These are phyloP conservation scores for Corydoras maculifer DNA, from an alignment of 2,113 vertebrate species.

Conservation along the genomic window DNA sequence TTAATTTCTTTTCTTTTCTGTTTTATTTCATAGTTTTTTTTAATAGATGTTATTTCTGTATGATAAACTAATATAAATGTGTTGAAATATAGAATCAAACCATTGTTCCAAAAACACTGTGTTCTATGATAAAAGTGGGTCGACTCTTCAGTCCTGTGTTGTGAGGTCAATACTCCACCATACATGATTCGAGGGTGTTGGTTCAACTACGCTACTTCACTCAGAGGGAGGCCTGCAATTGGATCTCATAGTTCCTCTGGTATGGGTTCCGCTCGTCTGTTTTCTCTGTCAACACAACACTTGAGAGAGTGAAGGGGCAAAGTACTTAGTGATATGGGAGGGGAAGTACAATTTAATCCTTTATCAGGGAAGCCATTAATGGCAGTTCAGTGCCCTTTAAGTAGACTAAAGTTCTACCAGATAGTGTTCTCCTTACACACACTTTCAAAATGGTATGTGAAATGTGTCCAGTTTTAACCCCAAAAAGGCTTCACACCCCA, in stretches of 20 bases:
- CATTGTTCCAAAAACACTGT: conserved; percentile 52
- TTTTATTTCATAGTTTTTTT: too few relatives aligned
- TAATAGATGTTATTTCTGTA: too few relatives aligned
- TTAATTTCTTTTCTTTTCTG: too few relatives aligned
- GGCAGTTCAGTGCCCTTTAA: not conserved
- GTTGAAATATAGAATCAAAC: too few relatives aligned
- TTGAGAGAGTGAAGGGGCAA: conserved; percentile 61
- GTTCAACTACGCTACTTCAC: conserved; percentile 14
- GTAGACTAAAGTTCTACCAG: too few relatives aligned
- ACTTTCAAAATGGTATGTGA: too few relatives aligned
- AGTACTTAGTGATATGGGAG: conserved; percentile 60
- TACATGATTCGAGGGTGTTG: conserved; percentile 41
- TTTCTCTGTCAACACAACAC: conserved; percentile 67
- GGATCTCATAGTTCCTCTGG: conserved; percentile 55
- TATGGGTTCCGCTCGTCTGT: conserved; percentile 49
- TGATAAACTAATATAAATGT: too few relatives aligned
- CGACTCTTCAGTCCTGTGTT: conserved; percentile 25
- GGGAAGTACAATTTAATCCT: conserved; percentile 56
- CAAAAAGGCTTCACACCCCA: too few relatives aligned
- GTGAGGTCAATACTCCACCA: conserved; percentile 30
- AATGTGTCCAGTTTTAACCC: too few relatives aligned
- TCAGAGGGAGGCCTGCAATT: conserved; percentile 47
- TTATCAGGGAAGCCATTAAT: conserved; percentile 8
- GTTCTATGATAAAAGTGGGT: conserved; percentile 43
- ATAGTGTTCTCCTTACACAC: too few relatives aligned